Conservation (phyloP, 2,888 invertebrate species). For the Dorcus hopei region DNA sequence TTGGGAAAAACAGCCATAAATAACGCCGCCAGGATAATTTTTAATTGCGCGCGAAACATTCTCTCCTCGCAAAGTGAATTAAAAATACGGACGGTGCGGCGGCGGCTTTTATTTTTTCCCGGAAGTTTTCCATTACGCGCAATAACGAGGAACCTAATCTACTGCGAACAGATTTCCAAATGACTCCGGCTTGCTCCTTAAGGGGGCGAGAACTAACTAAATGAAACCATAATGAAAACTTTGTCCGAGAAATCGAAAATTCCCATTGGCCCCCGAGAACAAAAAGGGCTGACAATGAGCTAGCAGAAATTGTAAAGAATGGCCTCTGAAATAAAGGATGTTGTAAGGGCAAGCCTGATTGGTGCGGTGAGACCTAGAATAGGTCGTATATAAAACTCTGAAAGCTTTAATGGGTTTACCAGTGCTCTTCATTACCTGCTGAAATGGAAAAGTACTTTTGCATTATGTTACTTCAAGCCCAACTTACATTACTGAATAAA, state of each 20-base stretch:
- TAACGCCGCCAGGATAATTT: background rate
- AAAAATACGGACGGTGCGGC: too few relatives aligned
- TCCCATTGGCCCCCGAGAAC: constrained; percentile 28
- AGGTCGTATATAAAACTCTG: constrained; percentile 27
- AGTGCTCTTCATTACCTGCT: constrained; percentile 23
- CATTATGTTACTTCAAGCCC: background rate
- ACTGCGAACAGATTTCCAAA: background rate
- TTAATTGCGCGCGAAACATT: too few relatives aligned
- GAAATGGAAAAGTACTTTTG: background rate
- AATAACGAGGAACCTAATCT: constrained; percentile 8
- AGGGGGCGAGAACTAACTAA: constrained; percentile 5
- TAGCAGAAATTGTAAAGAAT: constrained; percentile 31
- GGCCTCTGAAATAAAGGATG: constrained; percentile 30
- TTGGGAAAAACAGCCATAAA: constrained; percentile 1
- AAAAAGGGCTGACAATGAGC: constrained; percentile 33
- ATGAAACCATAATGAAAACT: constrained; percentile 34
- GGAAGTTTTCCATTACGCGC: constrained; percentile 1
- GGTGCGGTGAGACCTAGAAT: constrained; percentile 28
- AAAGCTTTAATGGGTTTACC: constrained; percentile 23
- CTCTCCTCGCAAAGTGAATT: too few relatives aligned
- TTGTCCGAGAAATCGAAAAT: constrained; percentile 32
- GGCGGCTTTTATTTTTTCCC: too few relatives aligned
- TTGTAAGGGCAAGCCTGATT: constrained; percentile 27
- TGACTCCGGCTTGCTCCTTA: too few relatives aligned
- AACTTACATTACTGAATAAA: too few relatives aligned